A percentile compares a stretch with the other conserved stretches of the same genome.
phyloP scores from a whole-genome alignment of 2,797 vertebrate species.

The Propithecus deckenii region DNA sequence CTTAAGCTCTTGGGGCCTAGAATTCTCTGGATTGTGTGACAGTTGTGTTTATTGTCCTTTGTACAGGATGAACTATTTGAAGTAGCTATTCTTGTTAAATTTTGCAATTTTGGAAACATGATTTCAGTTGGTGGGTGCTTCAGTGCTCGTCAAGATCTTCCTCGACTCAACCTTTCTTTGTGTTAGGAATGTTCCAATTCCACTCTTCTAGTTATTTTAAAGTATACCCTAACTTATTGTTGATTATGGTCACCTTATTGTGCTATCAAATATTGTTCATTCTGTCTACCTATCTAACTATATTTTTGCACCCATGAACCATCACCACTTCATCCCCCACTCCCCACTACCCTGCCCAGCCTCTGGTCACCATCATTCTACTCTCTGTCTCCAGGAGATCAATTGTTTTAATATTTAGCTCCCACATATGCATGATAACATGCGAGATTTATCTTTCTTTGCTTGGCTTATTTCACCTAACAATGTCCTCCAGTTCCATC shows the following conservation, averaged over 20 bases:
- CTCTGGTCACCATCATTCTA: not conserved
- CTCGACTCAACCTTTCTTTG: not conserved
- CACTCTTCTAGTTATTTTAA: not conserved
- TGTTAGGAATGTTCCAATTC: not conserved
- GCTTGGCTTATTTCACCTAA: not conserved
- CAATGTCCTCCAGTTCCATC: not conserved
- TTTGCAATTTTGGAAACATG: not conserved
- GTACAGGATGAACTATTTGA: accelerated
- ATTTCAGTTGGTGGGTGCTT: not conserved
- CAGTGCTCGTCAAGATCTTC: not conserved
- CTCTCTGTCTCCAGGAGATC: not conserved
- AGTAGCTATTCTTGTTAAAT: not conserved
- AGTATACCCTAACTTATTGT: not conserved
- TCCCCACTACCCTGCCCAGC: not conserved
- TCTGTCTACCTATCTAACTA: not conserved
- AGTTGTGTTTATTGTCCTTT: accelerated
- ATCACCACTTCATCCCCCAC: not conserved
- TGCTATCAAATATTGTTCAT: not conserved
- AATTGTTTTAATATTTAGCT: not conserved
- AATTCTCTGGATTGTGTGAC: too few species aligned
- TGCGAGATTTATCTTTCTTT: not conserved
- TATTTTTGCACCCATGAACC: not conserved
- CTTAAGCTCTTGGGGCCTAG: accelerated
- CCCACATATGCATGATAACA: not conserved
- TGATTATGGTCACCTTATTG: not conserved